A percentile compares a stretch with the other conserved stretches of the same genome.
Conservation (phyloP, 1,140 invertebrate species). For the Hyphantria cunea region DNA sequence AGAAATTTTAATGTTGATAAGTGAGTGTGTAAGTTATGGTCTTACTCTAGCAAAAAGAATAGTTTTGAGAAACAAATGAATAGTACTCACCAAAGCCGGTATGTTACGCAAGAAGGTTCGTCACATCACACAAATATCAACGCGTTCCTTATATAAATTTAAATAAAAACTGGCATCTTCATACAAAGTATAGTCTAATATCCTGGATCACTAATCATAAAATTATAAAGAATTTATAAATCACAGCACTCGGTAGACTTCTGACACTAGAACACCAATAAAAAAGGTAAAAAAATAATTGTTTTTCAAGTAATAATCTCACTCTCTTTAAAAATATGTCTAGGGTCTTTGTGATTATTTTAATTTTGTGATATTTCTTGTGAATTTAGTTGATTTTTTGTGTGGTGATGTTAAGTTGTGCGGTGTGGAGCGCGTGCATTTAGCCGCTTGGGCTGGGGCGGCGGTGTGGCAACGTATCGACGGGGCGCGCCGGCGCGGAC, state of each 20-base stretch:
- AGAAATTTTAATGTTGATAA: not conserved
- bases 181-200: constrained; percentile 1
- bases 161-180: not conserved
- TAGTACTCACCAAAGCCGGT: constrained; percentile 15
- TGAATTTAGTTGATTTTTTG: constrained; percentile 18
- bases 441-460: constrained; percentile 38
- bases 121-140: constrained; percentile 22
- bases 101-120: constrained; percentile 27
- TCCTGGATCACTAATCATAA: constrained; percentile 18
- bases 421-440: constrained; percentile 38
- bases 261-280: constrained; percentile 21
- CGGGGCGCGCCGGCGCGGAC: constrained; percentile 53
- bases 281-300: constrained; percentile 11
- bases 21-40: too few relatives aligned
- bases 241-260: constrained; percentile 20
- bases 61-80: not conserved
- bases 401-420: constrained; percentile 10
- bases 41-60: too few relatives aligned
- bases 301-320: not conserved
- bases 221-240: constrained; percentile 11
- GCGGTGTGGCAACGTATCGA: constrained; percentile 42
- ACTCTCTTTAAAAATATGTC: constrained; percentile 10
- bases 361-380: constrained; percentile 12
- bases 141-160: not conserved
- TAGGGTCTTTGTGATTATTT: constrained; percentile 21